Conservation (phyloP, 2,888 invertebrate species). For the Cataglyphis altisquamis region DNA sequence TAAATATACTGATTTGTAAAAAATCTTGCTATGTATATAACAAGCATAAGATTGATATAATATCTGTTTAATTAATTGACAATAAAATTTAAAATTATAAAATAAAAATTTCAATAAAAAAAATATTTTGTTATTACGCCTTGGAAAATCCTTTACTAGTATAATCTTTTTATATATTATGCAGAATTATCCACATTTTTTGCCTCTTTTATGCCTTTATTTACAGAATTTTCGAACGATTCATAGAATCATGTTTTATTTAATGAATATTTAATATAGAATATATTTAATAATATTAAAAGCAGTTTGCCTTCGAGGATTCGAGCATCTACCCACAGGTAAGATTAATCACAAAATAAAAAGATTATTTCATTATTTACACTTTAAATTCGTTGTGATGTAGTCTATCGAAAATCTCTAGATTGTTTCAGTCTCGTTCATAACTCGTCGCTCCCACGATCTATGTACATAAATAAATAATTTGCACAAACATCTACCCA, state of each 20-base stretch:
- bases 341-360: neutral
- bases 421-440: neutral
- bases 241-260: neutral
- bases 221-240: neutral
- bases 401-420: neutral
- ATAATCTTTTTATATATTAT: neutral
- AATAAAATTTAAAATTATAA: neutral
- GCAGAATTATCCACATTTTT: neutral
- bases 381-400: neutral
- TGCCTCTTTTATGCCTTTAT: neutral
- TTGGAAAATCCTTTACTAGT: neutral
- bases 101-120: neutral
- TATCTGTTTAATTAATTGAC: neutral
- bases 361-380: neutral
- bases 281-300: constrained; percentile 12
- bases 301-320: neutral
- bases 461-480: neutral
- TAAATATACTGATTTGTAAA: neutral
- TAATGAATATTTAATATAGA: neutral
- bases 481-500: constrained; percentile 1
- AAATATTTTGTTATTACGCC: neutral
- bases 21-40: neutral
- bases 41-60: constrained; percentile 3
- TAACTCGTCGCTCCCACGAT: neutral
- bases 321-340: neutral